These are phyloP conservation scores for Myotis lucifugus DNA, from an alignment of 2,113 vertebrate genomes.

Conservation along the genomic window DNA sequence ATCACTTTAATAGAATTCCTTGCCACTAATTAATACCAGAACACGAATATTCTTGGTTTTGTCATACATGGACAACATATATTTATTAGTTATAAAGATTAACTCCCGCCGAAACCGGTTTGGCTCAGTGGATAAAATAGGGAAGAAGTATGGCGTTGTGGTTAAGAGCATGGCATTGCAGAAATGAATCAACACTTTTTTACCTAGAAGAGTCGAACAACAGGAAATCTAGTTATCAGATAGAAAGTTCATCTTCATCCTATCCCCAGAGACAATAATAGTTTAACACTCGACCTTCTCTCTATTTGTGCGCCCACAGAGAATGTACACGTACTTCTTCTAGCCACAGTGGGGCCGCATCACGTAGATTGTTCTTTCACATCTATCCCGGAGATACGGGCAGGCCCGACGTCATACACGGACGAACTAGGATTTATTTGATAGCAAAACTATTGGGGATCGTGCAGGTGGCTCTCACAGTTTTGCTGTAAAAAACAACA, in stretches of 20 bases:
- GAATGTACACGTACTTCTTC: background rate
- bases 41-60: background rate
- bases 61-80: background rate
- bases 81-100: conserved; percentile 26
- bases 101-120: no score
- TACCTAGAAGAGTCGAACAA: background rate
- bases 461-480: background rate
- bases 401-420: background rate
- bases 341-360: background rate
- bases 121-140: no score
- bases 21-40: conserved; percentile 21
- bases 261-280: background rate
- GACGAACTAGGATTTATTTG: background rate
- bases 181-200: background rate
- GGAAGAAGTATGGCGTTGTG: background rate
- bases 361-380: background rate
- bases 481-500: background rate
- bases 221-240: background rate
- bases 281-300: background rate
- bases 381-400: background rate
- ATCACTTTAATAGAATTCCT: background rate
- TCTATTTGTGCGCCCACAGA: background rate
- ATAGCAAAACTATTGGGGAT: background rate
- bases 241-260: background rate
- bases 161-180: background rate